phyloP scores from a whole-genome alignment of 2,797 vertebrate genomes.

The Gastrophryne carolinensis region DNA sequence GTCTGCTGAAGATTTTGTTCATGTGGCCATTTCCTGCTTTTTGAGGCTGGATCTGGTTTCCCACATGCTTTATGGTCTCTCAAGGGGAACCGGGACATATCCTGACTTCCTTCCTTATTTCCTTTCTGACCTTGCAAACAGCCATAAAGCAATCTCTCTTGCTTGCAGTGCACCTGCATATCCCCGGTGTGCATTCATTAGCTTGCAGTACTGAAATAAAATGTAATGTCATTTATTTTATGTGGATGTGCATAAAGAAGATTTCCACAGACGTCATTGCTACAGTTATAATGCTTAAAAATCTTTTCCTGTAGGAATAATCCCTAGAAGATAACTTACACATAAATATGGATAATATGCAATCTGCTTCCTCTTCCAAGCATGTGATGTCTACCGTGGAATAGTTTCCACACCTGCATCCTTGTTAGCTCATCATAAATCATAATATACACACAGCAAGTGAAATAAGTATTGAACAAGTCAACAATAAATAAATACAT shows the following conservation, averaged over 20 bases:
- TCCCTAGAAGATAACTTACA: slow-evolving; percentile 32
- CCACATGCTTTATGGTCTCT: slow-evolving; percentile 42
- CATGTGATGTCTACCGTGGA: slow-evolving; percentile 18
- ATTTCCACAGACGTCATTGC: slow-evolving; percentile 34
- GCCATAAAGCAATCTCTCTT: slow-evolving; percentile 25
- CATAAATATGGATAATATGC: slow-evolving; percentile 19
- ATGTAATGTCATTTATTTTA: slow-evolving; percentile 1
- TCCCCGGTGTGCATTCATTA: slow-evolving; percentile 13
- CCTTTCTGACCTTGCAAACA: slow-evolving; percentile 32
- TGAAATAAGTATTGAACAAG: no score
- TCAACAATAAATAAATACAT: no score
- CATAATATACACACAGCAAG: no score
- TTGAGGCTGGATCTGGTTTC: slow-evolving; percentile 31
- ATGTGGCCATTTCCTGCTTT: slow-evolving; percentile 40
- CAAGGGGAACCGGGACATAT: slow-evolving; percentile 35
- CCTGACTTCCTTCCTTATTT: slow-evolving; percentile 44
- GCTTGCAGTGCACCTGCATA: slow-evolving; percentile 33
- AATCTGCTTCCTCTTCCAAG: neutral
- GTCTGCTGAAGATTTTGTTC: slow-evolving; percentile 35
- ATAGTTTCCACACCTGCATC: slow-evolving; percentile 40
- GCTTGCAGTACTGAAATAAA: slow-evolving; percentile 2
- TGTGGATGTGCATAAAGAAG: slow-evolving; percentile 15
- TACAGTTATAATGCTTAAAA: slow-evolving; percentile 36
- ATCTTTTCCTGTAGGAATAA: slow-evolving; percentile 44
- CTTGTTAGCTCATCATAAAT: no score